Conservation (phyloP, 2,113 vertebrate genomes). For the Etheostoma spectabile region DNA sequence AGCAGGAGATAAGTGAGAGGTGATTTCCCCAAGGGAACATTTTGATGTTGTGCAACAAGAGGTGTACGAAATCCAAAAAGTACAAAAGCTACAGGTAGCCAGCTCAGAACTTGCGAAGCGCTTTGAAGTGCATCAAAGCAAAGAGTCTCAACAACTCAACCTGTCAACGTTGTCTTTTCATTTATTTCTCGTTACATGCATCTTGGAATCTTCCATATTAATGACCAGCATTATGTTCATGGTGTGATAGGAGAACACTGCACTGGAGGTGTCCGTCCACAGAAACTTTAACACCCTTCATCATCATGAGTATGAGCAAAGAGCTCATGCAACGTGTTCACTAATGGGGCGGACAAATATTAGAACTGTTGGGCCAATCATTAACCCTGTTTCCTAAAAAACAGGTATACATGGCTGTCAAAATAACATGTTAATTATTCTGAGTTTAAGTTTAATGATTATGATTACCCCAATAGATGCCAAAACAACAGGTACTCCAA, state of each 20-base stretch:
- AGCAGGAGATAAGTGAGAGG: neutral
- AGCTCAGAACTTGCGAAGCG: conserved; percentile 11
- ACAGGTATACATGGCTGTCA: too few relatives aligned
- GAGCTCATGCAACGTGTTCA: neutral
- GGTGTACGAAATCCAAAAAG: neutral
- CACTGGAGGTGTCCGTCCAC: conserved; percentile 47
- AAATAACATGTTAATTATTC: too few relatives aligned
- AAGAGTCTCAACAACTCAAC: conserved; percentile 14
- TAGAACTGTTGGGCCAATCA: too few relatives aligned
- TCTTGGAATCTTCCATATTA: conserved; percentile 56
- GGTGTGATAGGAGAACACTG: conserved; percentile 19
- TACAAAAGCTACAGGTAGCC: conserved; percentile 24
- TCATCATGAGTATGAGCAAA: conserved; percentile 7
- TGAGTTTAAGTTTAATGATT: too few relatives aligned
- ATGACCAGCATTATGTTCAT: conserved; percentile 55
- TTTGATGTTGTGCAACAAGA: conserved; percentile 23
- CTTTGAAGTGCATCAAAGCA: conserved; percentile 33
- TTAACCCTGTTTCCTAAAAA: too few relatives aligned
- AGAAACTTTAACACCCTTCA: conserved; percentile 23
- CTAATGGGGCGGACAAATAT: neutral
- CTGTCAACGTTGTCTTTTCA: conserved; percentile 54
- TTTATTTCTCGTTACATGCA: conserved; percentile 18
- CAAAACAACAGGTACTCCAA: too few relatives aligned
- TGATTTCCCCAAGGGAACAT: neutral
- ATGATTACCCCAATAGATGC: too few relatives aligned